Evolutionary conservation across 2,797 vertebrate species (phyloP).

Genomic region (Netta rufina): DNA sequence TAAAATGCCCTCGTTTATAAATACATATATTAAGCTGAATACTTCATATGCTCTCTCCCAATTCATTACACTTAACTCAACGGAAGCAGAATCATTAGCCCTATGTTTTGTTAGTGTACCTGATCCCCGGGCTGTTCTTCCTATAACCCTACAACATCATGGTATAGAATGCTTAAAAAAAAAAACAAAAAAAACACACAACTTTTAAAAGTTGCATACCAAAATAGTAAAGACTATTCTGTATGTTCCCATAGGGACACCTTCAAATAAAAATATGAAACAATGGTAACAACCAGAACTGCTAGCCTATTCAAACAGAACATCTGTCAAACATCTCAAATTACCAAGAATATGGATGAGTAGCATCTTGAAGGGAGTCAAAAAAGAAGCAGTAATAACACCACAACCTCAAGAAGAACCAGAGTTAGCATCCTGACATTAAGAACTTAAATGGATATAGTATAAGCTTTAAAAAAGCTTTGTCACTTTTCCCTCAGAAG

Average conservation of each 20-base stretch:
- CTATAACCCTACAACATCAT: neutral
- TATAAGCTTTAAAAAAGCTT: too few relatives aligned
- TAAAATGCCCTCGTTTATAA: neutral
- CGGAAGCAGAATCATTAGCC: neutral
- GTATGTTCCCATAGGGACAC: neutral
- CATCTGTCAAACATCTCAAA: neutral
- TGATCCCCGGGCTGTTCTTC: neutral
- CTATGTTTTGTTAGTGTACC: neutral
- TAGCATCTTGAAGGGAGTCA: neutral
- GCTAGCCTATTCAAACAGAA: too few relatives aligned
- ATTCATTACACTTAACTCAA: neutral
- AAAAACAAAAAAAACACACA: too few relatives aligned
- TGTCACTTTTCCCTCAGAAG: neutral
- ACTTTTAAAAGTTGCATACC: neutral
- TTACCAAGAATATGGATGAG: neutral
- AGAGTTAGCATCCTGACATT: conserved; percentile 12
- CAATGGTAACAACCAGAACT: neutral
- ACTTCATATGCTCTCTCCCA: neutral
- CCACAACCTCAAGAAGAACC: neutral
- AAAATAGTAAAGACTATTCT: neutral
- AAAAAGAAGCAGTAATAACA: neutral
- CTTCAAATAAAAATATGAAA: too few relatives aligned
- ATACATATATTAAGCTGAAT: accelerated
- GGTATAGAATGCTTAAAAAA: neutral
- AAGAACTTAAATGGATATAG: neutral